Evolutionary conservation across 2,888 invertebrate species (phyloP), one percentile per base, ranked within the genome.

Genomic region (Eilema sororculum): DNA sequence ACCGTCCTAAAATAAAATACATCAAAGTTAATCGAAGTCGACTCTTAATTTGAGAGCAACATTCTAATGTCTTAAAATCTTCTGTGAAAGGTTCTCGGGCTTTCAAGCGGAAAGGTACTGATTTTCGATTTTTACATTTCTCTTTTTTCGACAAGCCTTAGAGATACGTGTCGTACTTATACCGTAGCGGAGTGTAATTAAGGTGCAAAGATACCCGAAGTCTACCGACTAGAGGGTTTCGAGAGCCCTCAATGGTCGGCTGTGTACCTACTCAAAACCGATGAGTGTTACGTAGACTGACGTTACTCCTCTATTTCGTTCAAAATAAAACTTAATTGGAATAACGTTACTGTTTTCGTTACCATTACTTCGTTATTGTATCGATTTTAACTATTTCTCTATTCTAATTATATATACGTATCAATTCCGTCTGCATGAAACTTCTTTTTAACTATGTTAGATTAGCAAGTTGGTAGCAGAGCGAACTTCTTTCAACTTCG

Each of bases 151-250:
- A 86, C 82, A 62, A 87, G 84, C 87, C 86, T 89, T 87, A 83
- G 90, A 89, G 89, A 90, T 91, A 93, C 92, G 92, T 93, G 92
- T 90, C 89, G 89, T 90, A 89, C 92, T 92, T 91, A 86, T 89
- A 84, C 85, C 80, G 86, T 84, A 86, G 89, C 88, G 77, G 87
- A 90, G 92, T 91, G 93, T 94, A 94, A 95, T 95, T 95, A 95
- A 94, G 93, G 95, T 93, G 94, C 92, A 94, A 94, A 93, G 95
- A 94, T 95, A 94, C 90, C 93, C 92, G 88, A 92, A 93, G 93
- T 91, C 92, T 90, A 88, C 89, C 86, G 87, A 86, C 87, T 88
- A 74, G 90, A 91, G 92, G 85, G 88, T 77, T 87, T 91, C 81
- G 82, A 95, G 95, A 73, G 88, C 89, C 84, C 94, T 87, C 85